Base-by-base conservation (phyloP, 2,888 invertebrate species). In the Polyommatus icarus region DNA sequence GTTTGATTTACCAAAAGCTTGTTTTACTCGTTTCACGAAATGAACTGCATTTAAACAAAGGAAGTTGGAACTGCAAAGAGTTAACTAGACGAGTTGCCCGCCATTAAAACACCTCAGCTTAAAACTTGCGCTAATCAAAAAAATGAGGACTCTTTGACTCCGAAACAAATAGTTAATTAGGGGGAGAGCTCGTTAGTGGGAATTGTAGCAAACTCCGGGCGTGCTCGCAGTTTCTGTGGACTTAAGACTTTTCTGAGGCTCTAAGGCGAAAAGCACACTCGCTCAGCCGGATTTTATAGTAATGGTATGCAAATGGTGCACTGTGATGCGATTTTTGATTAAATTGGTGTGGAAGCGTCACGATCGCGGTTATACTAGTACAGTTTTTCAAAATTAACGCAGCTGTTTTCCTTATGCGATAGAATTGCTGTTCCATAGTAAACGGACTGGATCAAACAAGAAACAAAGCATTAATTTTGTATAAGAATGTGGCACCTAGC, bases 151-250 rank as follows among this genome's bases (percentile, higher is more conserved):
- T 87, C 83, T 92, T 90, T 91, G 91, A 91, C 89, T 91, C 86
- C 82, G 87, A 87, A 91, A 91, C 91, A 91, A 92, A 92, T 91
- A 91, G 91, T 90, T 92, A 92, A 92, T 92, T 92, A 92, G 87
- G 86, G 85, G 86, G 87, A 91, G 90, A 90, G 91, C 89, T 91
- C 91, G 91, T 92, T 91, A 91, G 87, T 85, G 87, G 84, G 88
- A 89, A 90, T 91, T 91, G 90, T 89, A 87, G 87, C 85, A 80
- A 80, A 80, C 79, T 81, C 78, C 12, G 61, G 73, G 79, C 76
- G 71, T 59, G 71, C 79, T 80, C 29, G 29, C 32, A 32, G 80
- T 81, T 82, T 29, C 79, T 78, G 29, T 61, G 76, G 75, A 8
- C 77, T 81, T 76, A 77, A 78, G 71, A 80, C 80, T 80, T 80